A percentile compares a stretch with the other conserved stretches of the same genome.
Conservation (phyloP, 2,113 vertebrate species). For the Sylvietta virens region DNA sequence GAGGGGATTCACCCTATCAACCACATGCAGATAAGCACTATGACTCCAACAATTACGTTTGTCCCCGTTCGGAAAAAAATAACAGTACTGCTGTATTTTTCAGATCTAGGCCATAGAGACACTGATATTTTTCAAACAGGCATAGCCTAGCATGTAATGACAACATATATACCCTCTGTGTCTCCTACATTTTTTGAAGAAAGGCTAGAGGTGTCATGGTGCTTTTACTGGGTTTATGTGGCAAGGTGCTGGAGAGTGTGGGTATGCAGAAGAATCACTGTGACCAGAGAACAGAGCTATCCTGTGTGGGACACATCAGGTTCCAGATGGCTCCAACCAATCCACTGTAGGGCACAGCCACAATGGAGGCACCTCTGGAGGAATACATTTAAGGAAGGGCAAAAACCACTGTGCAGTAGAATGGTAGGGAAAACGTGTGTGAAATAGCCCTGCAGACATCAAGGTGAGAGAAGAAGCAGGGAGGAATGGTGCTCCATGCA, state of each 20-base stretch:
- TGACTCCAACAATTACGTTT: not conserved
- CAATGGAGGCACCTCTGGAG: rapidly evolving
- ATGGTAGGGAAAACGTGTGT: not conserved
- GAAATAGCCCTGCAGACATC: not conserved
- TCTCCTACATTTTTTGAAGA: not conserved
- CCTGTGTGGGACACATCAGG: not conserved
- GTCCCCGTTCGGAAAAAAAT: not conserved
- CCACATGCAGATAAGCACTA: not conserved
- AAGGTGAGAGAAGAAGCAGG: not conserved
- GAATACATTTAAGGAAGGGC: not conserved
- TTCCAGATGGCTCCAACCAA: not conserved
- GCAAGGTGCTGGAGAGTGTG: not conserved
- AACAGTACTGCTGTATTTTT: not conserved
- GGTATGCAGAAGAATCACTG: not conserved
- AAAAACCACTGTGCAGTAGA: not conserved
- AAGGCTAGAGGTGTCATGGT: not conserved
- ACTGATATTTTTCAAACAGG: not conserved
- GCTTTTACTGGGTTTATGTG: not conserved
- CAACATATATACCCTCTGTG: not conserved
- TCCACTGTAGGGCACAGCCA: rapidly evolving
- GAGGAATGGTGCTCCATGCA: not conserved
- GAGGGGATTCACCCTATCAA: not conserved
- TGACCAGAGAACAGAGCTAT: not conserved
- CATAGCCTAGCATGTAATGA: not conserved
- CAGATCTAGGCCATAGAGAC: not conserved